Conservation (phyloP, 2,797 vertebrate genomes). For the Pagetopsis macropterus region DNA sequence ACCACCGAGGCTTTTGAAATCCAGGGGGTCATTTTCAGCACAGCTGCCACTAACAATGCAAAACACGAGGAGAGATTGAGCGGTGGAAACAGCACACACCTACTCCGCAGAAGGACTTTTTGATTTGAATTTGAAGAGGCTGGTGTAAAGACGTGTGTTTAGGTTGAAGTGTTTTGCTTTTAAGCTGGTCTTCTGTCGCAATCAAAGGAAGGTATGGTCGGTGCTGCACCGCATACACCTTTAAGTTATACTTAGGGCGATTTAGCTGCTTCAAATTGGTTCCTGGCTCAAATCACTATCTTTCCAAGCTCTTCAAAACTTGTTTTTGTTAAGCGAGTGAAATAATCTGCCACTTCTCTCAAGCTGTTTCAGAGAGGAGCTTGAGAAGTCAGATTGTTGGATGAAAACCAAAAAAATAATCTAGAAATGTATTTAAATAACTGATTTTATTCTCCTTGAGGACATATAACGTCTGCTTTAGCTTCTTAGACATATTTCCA, state of each 20-base stretch:
- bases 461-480: too few relatives aligned
- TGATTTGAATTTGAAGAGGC: conserved; percentile 60
- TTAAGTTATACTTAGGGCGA: background rate
- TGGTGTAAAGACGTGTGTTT: conserved; percentile 47
- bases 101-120: background rate
- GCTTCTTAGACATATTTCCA: background rate
- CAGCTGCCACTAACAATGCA: conserved; percentile 59
- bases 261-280: background rate
- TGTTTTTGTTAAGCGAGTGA: background rate
- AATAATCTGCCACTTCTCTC: background rate
- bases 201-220: conserved; percentile 42
- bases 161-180: conserved; percentile 60
- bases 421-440: background rate
- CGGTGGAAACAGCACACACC: conserved; percentile 3
- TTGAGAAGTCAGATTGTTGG: background rate
- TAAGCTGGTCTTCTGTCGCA: conserved; percentile 24
- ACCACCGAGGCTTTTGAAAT: conserved; percentile 54
- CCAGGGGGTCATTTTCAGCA: conserved; percentile 61
- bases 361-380: background rate
- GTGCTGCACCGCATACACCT: conserved; percentile 6
- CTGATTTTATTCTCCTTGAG: too few relatives aligned
- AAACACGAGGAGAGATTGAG: conserved; percentile 40
- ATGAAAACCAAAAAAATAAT: background rate
- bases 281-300: background rate
- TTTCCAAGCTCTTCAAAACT: background rate